phyloP scores from a whole-genome alignment of 2,113 vertebrate genomes.

The Catharus minimus region DNA sequence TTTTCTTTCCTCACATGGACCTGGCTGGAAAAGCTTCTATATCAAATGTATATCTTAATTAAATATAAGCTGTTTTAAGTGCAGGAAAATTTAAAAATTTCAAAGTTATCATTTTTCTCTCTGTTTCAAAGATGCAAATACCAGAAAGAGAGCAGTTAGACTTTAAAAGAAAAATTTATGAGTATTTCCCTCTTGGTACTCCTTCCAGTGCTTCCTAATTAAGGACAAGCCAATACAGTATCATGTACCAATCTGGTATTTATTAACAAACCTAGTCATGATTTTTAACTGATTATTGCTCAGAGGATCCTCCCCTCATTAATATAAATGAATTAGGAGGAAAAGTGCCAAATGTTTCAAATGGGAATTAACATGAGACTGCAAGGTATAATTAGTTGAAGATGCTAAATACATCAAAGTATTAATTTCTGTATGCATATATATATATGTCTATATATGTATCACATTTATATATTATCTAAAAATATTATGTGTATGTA shows the following conservation, averaged over 20 bases:
- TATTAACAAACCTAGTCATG: constrained; percentile 70
- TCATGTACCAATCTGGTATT: constrained; percentile 66
- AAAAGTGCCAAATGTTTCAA: constrained; percentile 66
- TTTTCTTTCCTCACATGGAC: constrained; percentile 4
- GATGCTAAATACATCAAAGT: constrained; percentile 68
- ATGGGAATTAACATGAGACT: constrained; percentile 64
- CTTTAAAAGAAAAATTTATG: constrained; percentile 62
- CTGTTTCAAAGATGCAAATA: constrained; percentile 68
- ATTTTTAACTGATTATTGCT: constrained; percentile 71
- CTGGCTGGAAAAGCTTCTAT: constrained; percentile 7
- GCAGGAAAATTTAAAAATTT: neutral
- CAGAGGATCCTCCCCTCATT: constrained; percentile 70
- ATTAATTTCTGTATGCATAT: constrained; percentile 35
- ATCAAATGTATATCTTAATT: constrained; percentile 60
- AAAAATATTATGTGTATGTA: constrained; percentile 21
- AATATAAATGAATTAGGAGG: constrained; percentile 71
- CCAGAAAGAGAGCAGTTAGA: constrained; percentile 54
- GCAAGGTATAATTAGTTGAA: constrained; percentile 68
- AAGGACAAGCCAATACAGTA: constrained; percentile 62
- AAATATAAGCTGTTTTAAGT: constrained; percentile 53
- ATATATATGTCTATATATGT: neutral
- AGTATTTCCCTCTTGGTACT: constrained; percentile 56
- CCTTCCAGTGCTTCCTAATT: constrained; percentile 62
- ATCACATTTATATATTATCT: neutral
- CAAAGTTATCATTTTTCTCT: constrained; percentile 34